These are phyloP conservation scores for Agonopterix subpropinquella DNA, from an alignment of 2,888 invertebrate species.

Conservation along the genomic window DNA sequence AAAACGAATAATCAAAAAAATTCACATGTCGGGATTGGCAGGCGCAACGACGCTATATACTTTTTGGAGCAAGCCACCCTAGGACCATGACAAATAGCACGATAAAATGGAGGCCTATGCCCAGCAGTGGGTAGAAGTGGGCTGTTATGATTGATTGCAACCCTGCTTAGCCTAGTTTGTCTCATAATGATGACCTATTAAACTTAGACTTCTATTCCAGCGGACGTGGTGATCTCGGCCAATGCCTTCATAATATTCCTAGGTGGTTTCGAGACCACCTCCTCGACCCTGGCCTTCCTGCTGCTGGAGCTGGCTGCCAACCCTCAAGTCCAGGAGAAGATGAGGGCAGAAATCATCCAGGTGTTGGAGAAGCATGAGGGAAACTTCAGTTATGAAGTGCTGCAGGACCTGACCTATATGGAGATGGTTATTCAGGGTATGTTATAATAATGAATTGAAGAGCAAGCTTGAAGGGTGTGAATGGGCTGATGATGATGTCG, in stretches of 20 bases:
- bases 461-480: no score
- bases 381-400: constrained; percentile 61
- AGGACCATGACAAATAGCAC: no score
- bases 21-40: no score
- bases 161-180: no score
- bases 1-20: no score
- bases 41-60: no score
- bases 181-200: no score
- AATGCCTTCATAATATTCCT: constrained; percentile 77
- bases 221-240: constrained; percentile 72
- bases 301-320: constrained; percentile 73
- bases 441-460: not conserved
- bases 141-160: no score
- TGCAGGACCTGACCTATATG: constrained; percentile 73
- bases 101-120: no score
- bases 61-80: no score
- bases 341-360: constrained; percentile 63
- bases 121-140: no score
- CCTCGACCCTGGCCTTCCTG: constrained; percentile 72
- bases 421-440: constrained; percentile 75
- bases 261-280: constrained; percentile 78
- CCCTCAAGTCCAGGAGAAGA: constrained; percentile 64
- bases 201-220: constrained; percentile 29
- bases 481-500: no score
- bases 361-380: constrained; percentile 47